Percentiles rank a stretch among this genome's conserved stretches.
Evolutionary conservation across 2,797 vertebrate species (phyloP).

Genomic region (Todus mexicanus): DNA sequence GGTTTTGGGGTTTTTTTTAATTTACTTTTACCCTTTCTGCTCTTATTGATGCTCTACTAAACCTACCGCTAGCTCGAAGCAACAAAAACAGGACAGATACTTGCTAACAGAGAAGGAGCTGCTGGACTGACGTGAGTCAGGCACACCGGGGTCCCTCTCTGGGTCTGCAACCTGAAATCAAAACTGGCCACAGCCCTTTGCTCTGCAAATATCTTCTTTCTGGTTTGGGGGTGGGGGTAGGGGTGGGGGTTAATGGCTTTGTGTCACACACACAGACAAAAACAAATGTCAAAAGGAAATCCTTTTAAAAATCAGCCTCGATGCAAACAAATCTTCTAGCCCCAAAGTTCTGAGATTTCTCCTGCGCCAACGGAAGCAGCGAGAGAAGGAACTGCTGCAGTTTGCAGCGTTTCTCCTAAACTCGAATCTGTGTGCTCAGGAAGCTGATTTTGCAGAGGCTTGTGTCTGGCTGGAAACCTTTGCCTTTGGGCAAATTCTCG

Average conservation of each 20-base stretch:
- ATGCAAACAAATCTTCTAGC: not conserved
- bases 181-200: not conserved
- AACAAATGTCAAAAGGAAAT: not conserved
- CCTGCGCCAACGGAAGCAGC: not conserved
- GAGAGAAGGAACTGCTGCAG: not conserved
- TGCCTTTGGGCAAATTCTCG: conserved; percentile 25
- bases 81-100: not conserved
- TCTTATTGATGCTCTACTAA: not conserved
- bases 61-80: not conserved
- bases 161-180: not conserved
- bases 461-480: conserved; percentile 33
- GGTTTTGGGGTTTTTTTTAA: not conserved
- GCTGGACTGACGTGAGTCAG: not conserved
- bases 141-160: not conserved
- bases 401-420: not conserved
- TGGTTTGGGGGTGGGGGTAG: too few species aligned
- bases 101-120: not conserved
- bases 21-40: not conserved
- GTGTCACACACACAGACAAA: not conserved
- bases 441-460: not conserved
- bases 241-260: too few species aligned
- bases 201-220: not conserved
- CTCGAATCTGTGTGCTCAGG: not conserved
- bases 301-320: not conserved
- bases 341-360: not conserved